These are phyloP conservation scores for Fregetta grallaria DNA, from an alignment of 2,113 vertebrate species.

Conservation along the genomic window DNA sequence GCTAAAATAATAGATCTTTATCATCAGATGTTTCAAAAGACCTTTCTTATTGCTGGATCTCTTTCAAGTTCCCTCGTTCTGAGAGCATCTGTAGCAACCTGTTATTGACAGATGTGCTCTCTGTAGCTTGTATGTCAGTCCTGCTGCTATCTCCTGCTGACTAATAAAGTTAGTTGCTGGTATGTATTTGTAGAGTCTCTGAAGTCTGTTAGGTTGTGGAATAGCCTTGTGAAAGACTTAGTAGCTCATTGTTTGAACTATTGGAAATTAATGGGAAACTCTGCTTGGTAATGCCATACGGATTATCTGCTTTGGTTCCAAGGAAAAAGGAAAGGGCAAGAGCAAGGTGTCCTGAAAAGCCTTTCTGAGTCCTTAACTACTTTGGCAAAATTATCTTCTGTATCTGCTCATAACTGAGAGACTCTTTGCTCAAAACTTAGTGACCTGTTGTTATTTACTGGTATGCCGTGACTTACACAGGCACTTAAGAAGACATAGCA, in stretches of 20 bases:
- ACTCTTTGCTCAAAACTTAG: not conserved
- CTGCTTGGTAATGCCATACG: not conserved
- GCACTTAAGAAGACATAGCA: not conserved
- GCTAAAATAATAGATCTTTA: not conserved
- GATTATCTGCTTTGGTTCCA: not conserved
- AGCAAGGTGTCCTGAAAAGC: not conserved
- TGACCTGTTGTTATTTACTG: not conserved
- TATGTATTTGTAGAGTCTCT: constrained; percentile 36
- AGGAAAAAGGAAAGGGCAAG: not conserved
- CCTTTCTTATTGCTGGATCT: not conserved
- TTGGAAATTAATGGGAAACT: not conserved
- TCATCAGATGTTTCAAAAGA: not conserved
- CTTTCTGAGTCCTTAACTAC: not conserved
- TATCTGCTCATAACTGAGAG: not conserved
- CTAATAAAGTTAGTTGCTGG: constrained; percentile 41
- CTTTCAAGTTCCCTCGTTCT: constrained; percentile 18
- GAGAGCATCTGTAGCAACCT: not conserved
- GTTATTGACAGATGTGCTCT: constrained; percentile 50
- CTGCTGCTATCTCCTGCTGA: constrained; percentile 45
- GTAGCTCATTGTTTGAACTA: constrained; percentile 1
- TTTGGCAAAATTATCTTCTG: not conserved
- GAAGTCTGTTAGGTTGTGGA: constrained; percentile 6
- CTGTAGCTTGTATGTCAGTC: constrained; percentile 14
- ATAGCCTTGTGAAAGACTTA: not conserved
- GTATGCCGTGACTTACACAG: not conserved